A percentile compares a stretch with the other conserved stretches of the same genome.
Conservation (phyloP, 2,113 vertebrate species). For the Strix aluco region DNA sequence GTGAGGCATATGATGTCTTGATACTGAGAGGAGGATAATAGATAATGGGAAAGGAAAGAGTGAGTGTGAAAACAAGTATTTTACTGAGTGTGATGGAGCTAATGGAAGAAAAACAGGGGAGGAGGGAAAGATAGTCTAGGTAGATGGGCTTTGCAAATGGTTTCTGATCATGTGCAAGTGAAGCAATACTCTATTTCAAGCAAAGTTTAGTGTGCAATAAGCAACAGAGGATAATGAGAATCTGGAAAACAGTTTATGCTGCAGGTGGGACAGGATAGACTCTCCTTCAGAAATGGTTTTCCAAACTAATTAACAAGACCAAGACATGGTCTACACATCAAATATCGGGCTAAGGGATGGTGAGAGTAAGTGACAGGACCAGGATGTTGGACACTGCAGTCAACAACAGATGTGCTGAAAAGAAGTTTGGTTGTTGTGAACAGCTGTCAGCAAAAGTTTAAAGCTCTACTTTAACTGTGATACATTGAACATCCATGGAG, state of each 20-base stretch:
- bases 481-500: neutral
- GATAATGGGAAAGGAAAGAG: neutral
- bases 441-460: neutral
- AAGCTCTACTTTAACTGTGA: neutral
- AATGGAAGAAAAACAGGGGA: neutral
- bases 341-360: neutral
- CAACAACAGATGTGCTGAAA: neutral
- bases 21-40: neutral
- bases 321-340: neutral
- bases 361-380: neutral
- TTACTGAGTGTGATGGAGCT: neutral
- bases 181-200: neutral
- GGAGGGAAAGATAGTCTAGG: neutral
- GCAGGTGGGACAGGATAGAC: neutral
- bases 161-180: neutral
- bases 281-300: neutral
- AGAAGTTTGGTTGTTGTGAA: neutral
- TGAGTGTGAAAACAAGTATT: conserved; percentile 21
- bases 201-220: neutral
- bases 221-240: neutral
- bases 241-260: neutral
- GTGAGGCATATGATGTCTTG: neutral
- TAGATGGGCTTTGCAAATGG: neutral
- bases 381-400: neutral
- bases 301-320: neutral